Evolutionary conservation across 2,113 vertebrate species (phyloP).

Genomic region (Hydrochoerus hydrochaeris): DNA sequence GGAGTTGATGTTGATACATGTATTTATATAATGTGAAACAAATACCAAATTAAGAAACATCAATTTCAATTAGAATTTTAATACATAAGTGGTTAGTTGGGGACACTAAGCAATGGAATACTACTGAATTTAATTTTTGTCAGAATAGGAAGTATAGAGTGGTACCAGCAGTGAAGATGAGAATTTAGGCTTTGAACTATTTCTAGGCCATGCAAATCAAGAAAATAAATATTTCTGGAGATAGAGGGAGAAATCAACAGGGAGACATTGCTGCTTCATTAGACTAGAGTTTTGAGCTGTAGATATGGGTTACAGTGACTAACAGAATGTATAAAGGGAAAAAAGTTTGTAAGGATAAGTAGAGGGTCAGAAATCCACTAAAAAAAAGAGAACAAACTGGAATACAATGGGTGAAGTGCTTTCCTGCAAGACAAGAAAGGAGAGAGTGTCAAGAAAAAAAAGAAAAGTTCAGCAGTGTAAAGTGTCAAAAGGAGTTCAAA

Average conservation of each 20-base stretch:
- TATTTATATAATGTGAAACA: not conserved
- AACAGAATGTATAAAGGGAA: not conserved
- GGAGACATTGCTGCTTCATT: not conserved
- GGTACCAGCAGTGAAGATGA: not conserved
- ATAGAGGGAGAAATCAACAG: not conserved
- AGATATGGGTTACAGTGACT: not conserved
- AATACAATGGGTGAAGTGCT: not conserved
- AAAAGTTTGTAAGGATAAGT: not conserved
- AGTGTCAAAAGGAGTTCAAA: constrained; percentile 31
- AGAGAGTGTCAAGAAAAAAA: constrained; percentile 8
- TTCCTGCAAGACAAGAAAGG: not conserved
- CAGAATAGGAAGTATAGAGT: not conserved
- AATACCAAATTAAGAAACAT: not conserved
- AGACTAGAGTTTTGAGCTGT: not conserved
- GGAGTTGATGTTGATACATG: not conserved
- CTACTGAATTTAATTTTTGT: not conserved
- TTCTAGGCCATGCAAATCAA: not conserved
- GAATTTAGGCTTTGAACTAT: not conserved
- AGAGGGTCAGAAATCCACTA: not conserved
- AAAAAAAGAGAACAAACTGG: not conserved
- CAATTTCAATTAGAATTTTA: not conserved
- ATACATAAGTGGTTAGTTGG: not conserved
- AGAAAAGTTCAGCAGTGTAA: constrained; percentile 14
- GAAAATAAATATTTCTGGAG: not conserved
- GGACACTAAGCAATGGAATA: not conserved